A percentile compares a stretch with the other conserved stretches of the same genome.
Conservation (phyloP, 2,113 vertebrate species). For the Leptosomus discolor region DNA sequence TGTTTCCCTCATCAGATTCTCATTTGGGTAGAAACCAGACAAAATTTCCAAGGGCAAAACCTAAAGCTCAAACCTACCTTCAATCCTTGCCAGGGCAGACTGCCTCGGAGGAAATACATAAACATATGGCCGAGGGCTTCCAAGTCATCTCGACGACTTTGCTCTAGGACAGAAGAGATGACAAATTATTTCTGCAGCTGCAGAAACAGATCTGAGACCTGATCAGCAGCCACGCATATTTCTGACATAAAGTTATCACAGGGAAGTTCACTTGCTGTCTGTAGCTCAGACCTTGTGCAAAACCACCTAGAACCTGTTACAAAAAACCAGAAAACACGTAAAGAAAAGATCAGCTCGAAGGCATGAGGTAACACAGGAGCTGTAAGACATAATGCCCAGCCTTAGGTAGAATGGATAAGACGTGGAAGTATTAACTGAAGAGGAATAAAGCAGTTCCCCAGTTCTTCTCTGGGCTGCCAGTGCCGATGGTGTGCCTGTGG, state of each 20-base stretch:
- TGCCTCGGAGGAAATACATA: conserved; percentile 99
- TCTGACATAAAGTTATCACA: background rate
- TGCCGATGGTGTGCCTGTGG: accelerated
- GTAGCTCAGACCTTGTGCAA: background rate
- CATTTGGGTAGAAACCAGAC: background rate
- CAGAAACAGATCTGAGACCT: background rate
- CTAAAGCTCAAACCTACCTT: conserved; percentile 80
- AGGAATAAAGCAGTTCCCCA: background rate
- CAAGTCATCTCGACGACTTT: conserved; percentile 97
- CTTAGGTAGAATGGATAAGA: accelerated
- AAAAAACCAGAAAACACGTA: background rate
- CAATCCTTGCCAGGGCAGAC: conserved; percentile 97
- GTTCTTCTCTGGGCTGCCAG: background rate
- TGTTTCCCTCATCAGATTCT: background rate
- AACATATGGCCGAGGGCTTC: conserved; percentile 99
- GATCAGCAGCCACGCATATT: background rate
- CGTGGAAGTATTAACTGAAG: background rate
- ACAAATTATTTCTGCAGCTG: conserved; percentile 45
- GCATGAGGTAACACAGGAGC: background rate
- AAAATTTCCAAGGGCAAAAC: background rate
- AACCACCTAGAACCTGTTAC: background rate
- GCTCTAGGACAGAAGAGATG: conserved; percentile 80
- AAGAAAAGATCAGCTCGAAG: background rate
- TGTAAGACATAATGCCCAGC: background rate
- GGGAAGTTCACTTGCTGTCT: background rate